These are phyloP conservation scores for Narcine bancroftii DNA, from an alignment of 2,113 vertebrate genomes.

Conservation along the genomic window DNA sequence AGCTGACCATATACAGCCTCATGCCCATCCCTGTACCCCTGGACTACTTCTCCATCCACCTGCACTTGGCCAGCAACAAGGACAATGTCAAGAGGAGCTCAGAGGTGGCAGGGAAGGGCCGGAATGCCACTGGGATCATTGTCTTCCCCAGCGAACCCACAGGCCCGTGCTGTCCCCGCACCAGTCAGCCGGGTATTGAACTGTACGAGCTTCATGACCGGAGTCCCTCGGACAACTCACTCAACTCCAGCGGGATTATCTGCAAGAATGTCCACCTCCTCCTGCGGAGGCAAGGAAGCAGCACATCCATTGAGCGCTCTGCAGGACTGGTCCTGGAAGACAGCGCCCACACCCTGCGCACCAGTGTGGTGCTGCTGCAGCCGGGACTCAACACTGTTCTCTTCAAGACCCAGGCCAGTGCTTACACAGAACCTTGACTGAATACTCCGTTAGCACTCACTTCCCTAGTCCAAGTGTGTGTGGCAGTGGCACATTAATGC, in stretches of 20 bases:
- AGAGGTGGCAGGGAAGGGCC: conserved; percentile 54
- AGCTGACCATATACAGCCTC: conserved; percentile 70
- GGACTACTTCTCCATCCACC: conserved; percentile 69
- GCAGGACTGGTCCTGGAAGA: conserved; percentile 63
- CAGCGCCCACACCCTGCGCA: conserved; percentile 65
- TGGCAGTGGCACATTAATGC: too few relatives aligned
- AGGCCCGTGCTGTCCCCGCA: conserved; percentile 43
- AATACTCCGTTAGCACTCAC: not conserved
- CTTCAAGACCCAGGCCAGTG: conserved; percentile 73
- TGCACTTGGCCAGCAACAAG: conserved; percentile 78
- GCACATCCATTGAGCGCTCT: conserved; percentile 59
- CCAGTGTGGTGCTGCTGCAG: conserved; percentile 61
- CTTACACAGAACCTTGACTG: not conserved
- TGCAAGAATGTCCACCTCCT: conserved; percentile 89
- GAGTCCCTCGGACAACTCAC: conserved; percentile 74
- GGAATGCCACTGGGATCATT: conserved; percentile 58
- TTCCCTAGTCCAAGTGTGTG: not conserved
- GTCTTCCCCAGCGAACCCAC: conserved; percentile 53
- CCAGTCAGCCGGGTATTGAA: conserved; percentile 59
- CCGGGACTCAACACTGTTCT: conserved; percentile 77
- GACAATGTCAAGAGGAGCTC: conserved; percentile 69
- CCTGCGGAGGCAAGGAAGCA: conserved; percentile 69
- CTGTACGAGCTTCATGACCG: conserved; percentile 76
- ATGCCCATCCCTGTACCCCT: conserved; percentile 76
- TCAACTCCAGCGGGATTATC: conserved; percentile 76